These are phyloP conservation scores for Odontocerum albicorne DNA, from an alignment of 2,888 invertebrate species.

Conservation along the genomic window DNA sequence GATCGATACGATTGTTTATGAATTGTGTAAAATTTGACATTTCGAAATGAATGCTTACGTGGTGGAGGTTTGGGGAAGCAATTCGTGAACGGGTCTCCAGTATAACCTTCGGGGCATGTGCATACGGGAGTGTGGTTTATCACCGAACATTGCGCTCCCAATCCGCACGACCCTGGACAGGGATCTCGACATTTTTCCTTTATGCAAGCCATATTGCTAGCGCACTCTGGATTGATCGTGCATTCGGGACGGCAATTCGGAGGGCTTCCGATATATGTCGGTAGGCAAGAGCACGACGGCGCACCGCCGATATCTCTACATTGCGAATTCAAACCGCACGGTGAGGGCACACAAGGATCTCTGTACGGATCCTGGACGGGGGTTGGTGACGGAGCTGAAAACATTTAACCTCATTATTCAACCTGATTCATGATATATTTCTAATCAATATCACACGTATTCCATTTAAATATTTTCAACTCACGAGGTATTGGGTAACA, in stretches of 20 bases:
- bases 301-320: constrained; percentile 62
- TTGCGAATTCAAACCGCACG: constrained; percentile 68
- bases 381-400: constrained; percentile 44
- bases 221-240: constrained; percentile 71
- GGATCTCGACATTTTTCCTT: constrained; percentile 72
- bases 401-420: no score
- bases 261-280: constrained; percentile 67
- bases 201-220: constrained; percentile 70
- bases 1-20: no score
- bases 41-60: constrained; percentile 39
- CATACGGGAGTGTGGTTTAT: constrained; percentile 72
- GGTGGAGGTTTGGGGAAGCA: constrained; percentile 55
- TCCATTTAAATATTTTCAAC: no score
- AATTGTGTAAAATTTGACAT: no score
- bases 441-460: no score
- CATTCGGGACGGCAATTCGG: constrained; percentile 76
- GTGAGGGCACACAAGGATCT: constrained; percentile 70
- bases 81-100: constrained; percentile 59
- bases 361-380: constrained; percentile 51
- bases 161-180: constrained; percentile 74
- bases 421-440: no score
- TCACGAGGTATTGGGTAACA: constrained; percentile 55
- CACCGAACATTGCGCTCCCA: constrained; percentile 63
- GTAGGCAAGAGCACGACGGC: constrained; percentile 68
- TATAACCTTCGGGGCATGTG: constrained; percentile 60